Conservation (phyloP, 2,113 vertebrate species). For the Cacatua alba region DNA sequence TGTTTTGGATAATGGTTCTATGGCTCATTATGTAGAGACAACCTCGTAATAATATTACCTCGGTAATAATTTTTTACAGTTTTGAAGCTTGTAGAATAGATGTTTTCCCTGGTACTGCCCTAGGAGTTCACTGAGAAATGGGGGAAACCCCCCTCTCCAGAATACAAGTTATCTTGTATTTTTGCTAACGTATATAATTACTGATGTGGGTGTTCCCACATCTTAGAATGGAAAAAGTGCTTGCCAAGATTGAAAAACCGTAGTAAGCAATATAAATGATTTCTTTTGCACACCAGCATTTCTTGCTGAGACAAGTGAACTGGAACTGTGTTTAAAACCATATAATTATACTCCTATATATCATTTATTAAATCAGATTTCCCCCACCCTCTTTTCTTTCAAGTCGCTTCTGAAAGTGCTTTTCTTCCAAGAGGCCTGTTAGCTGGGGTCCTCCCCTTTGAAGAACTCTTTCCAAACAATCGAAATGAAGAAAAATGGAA, state of each 20-base stretch:
- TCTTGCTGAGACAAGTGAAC: slow-evolving; percentile 67
- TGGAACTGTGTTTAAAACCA: slow-evolving; percentile 53
- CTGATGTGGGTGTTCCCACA: slow-evolving; percentile 54
- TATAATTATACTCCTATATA: slow-evolving; percentile 64
- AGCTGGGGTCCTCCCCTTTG: slow-evolving; percentile 2
- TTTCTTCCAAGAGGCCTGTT: slow-evolving; percentile 20
- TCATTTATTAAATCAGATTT: slow-evolving; percentile 75
- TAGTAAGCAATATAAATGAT: slow-evolving; percentile 62
- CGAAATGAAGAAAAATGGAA: background rate
- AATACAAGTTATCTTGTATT: slow-evolving; percentile 43
- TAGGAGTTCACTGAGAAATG: background rate
- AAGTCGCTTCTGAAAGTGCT: slow-evolving; percentile 53
- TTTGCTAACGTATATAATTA: slow-evolving; percentile 57
- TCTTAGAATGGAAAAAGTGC: slow-evolving; percentile 56
- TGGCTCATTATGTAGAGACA: background rate
- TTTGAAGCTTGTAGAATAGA: background rate
- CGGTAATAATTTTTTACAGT: background rate
- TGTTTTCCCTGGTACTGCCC: background rate
- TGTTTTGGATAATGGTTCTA: background rate
- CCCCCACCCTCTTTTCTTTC: slow-evolving; percentile 67
- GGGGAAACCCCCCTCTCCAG: slow-evolving; percentile 7
- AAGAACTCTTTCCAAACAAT: background rate
- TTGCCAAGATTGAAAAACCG: slow-evolving; percentile 59
- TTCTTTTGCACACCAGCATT: slow-evolving; percentile 45
- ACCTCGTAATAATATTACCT: background rate